phyloP scores from a whole-genome alignment of 2,888 invertebrate genomes.

The Latrodectus elegans region DNA sequence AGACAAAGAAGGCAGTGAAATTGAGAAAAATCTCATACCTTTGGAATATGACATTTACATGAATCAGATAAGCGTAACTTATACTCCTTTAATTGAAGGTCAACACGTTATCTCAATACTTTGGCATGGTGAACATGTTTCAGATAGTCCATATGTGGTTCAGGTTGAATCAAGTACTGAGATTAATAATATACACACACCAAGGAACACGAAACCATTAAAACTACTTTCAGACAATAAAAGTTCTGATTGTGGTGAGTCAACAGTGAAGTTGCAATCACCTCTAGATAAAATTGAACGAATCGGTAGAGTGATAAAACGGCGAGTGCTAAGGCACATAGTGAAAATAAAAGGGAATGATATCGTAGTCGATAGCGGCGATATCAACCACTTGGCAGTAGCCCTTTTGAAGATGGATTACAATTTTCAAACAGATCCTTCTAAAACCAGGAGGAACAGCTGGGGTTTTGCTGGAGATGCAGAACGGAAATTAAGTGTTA shows the following conservation, averaged over 20 bases:
- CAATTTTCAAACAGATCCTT: constrained; percentile 34
- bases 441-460: constrained; percentile 45
- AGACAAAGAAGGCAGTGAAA: not conserved
- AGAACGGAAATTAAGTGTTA: constrained; percentile 52
- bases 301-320: constrained; percentile 46
- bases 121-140: constrained; percentile 71
- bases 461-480: constrained; percentile 67
- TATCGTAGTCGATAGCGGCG: constrained; percentile 42
- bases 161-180: constrained; percentile 63
- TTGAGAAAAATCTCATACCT: constrained; percentile 63
- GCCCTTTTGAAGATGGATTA: constrained; percentile 58
- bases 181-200: not conserved
- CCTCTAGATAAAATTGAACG: constrained; percentile 9
- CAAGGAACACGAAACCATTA: constrained; percentile 8
- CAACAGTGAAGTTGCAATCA: constrained; percentile 29
- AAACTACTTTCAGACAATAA: constrained; percentile 5
- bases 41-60: constrained; percentile 71
- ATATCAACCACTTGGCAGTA: constrained; percentile 27
- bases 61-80: constrained; percentile 70
- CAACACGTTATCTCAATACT: constrained; percentile 71
- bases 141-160: constrained; percentile 71
- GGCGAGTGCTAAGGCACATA: constrained; percentile 55
- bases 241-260: not conserved
- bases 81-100: constrained; percentile 70
- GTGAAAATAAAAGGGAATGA: constrained; percentile 63